Conservation (phyloP, 2,797 vertebrate species). For the Mus minutoides region DNA sequence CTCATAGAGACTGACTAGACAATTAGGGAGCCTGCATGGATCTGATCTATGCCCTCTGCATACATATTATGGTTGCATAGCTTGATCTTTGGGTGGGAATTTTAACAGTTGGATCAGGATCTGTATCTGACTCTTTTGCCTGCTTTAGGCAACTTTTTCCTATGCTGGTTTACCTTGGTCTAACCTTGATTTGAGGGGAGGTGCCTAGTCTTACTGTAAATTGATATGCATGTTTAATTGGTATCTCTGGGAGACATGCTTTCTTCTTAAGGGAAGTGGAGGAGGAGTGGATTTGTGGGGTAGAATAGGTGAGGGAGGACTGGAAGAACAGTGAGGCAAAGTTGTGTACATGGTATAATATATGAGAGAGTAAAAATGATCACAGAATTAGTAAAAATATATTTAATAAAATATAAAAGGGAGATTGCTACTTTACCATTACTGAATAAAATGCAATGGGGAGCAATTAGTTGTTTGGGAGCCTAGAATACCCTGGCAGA, state of each 20-base stretch:
- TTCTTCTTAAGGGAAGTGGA: not conserved
- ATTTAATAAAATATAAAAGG: not conserved
- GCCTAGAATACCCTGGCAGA: not conserved
- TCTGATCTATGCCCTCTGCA: not conserved
- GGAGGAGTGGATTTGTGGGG: not conserved
- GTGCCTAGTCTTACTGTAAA: not conserved
- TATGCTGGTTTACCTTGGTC: not conserved
- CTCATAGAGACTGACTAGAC: not conserved
- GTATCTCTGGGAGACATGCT: not conserved
- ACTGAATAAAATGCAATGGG: conserved; percentile 9
- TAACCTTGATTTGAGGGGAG: not conserved
- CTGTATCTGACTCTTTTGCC: not conserved
- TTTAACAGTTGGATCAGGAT: not conserved
- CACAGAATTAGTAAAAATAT: not conserved
- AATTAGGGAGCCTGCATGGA: not conserved
- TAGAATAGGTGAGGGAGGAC: not conserved
- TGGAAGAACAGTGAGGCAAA: not conserved
- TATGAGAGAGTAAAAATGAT: not conserved
- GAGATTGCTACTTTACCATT: conserved; percentile 5
- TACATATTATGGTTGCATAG: not conserved
- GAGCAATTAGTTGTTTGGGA: not conserved
- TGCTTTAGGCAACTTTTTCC: not conserved
- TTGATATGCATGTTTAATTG: not conserved
- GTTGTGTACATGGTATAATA: not conserved
- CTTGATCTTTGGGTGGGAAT: not conserved